Conservation (phyloP, 2,113 vertebrate species). For the Pantherophis guttatus region DNA sequence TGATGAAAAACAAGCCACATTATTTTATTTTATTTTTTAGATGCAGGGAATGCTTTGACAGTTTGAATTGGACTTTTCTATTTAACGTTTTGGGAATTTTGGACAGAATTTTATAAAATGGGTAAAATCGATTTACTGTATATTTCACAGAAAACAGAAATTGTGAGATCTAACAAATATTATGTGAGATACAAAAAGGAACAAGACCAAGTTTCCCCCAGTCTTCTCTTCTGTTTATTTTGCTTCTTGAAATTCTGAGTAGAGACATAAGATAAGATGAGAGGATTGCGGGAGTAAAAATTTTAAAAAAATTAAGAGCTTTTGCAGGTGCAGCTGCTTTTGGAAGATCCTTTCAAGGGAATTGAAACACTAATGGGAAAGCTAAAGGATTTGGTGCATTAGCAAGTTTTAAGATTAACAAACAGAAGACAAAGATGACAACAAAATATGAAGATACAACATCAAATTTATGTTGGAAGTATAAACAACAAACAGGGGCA, state of each 20-base stretch:
- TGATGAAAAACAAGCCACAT: background rate
- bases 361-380: background rate
- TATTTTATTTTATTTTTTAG: background rate
- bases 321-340: background rate
- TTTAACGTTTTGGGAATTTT: background rate
- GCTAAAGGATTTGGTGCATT: background rate
- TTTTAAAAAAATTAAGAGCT: background rate
- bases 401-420: background rate
- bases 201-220: background rate
- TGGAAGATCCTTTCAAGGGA: background rate
- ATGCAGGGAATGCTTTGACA: background rate
- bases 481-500: background rate
- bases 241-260: background rate
- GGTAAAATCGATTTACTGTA: background rate
- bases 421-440: background rate
- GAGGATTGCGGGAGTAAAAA: background rate
- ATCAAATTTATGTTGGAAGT: background rate
- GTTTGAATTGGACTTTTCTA: background rate
- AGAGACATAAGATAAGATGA: background rate
- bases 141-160: background rate
- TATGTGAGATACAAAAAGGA: background rate
- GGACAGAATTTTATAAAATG: background rate
- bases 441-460: background rate
- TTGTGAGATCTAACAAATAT: background rate
- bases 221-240: background rate